Conservation (phyloP, 1,140 invertebrate genomes). For the Lepidurus couesii region DNA sequence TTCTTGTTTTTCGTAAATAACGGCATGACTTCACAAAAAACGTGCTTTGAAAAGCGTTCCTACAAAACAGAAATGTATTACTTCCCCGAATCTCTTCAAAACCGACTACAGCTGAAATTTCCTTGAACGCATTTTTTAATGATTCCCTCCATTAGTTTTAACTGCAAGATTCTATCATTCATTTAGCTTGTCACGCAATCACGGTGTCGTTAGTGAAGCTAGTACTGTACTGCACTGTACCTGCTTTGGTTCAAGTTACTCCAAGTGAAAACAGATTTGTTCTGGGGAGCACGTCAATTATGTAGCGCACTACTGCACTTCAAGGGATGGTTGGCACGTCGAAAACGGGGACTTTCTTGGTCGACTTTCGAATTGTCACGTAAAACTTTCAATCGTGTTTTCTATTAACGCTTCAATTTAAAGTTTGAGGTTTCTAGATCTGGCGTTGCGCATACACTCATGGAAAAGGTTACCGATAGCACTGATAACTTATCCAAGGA, state of each 20-base stretch:
- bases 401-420: not conserved
- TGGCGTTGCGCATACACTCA: not conserved
- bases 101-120: too few species aligned
- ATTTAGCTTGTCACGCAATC: not conserved
- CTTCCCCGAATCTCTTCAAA: too few species aligned
- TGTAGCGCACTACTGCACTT: not conserved
- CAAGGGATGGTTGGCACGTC: not conserved
- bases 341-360: not conserved
- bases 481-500: not conserved
- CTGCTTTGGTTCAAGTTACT: too few species aligned
- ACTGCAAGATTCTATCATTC: not conserved
- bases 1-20: slow-evolving; percentile 27
- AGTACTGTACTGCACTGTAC: not conserved
- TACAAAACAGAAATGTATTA: not conserved
- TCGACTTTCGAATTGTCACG: not conserved
- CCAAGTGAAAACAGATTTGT: too few species aligned
- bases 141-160: too few species aligned
- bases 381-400: not conserved
- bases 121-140: too few species aligned
- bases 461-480: not conserved
- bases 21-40: not conserved
- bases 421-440: not conserved
- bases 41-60: not conserved
- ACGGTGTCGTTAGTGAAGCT: not conserved
- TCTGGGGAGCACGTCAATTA: too few species aligned